Evolutionary conservation across 2,113 vertebrate species (phyloP), one percentile per base, ranked within the genome.

Genomic region (Rynchops niger): DNA sequence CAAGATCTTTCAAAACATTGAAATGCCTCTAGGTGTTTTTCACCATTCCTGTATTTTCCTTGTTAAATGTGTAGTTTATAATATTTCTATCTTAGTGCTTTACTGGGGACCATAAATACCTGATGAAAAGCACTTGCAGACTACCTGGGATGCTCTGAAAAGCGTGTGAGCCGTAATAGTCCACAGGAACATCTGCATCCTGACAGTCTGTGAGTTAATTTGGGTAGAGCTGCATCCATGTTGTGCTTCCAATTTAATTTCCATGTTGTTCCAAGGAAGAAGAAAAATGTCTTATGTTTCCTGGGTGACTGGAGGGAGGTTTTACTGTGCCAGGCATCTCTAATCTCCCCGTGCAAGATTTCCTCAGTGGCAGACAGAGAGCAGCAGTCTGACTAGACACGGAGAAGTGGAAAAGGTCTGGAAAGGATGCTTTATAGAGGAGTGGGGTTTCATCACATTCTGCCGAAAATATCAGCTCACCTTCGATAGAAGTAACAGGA

Each of bases 231-330:
- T 56, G 82, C 72, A 76, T 12, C 77, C 82, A 11, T 40, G 63
- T 49, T 36, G 38, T 5, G 63, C 73, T 95, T 93, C 83, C 94
- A 95, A 90, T 96, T 95, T 88, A 40, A 94, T 96, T 96, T 92
- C 76, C 88, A 71, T 34, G 16, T 97, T 92, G 88, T 95, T 95
- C 59, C 82, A 5, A 38, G 73, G 79, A 74, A 88, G 58, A 88
- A 90, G 74, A 90, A 61, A 83, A 93, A 92, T 38, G 42, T 78
- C 86, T 94, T 55, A 55, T 67, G 82, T 93, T 97, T 96, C 82
- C 95, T 88, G 90, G 92, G 93, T 93, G 92, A 92, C 59, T 90
- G 85, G 82, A 61, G 74, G 87, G 88, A 94, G 89, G 69, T 52
- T 55, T 86, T 73, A 40, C 78, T 85, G 72, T 91, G 90, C 92